Base-by-base conservation (phyloP, 2,888 invertebrate species). In the Subacronicta megacephala region DNA sequence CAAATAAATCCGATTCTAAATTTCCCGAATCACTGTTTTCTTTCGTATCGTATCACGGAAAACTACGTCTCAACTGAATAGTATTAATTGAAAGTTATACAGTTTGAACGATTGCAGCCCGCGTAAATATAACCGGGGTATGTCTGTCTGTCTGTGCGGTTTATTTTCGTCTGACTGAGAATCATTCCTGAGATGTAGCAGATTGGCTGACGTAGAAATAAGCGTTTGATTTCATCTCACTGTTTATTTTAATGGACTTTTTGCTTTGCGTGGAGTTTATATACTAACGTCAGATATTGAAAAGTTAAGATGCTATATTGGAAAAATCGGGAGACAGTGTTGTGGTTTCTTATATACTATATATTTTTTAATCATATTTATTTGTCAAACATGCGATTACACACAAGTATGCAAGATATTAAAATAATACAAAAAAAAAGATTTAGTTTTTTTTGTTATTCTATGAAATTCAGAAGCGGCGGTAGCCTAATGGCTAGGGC, bases 91-190 rank as follows among this genome's bases (percentile, higher is more conserved):
- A 54, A 63, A 38, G 33, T 52, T 43, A 20, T 62, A 45, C 69
- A 53, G 36, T 53, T 60, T 63, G 77, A 72, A 60, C 54, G 74
- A 72, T 72, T 54, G 51, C 56, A 62, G 45, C 43, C 35, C 49
- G 59, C 62, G 55, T 70, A 77, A 72, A 78, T 77, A 74, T 75
- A 75, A 64, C 65, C 47, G 59, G 53, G 46, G 50, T 50, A 49
- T 44, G 69, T 58, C 56, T 49, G 73, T 72, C 77, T 66, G 80
- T 74, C 65, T 45, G 62, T 69, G 45, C 36, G 35, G 78, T 76
- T 79, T 82, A 81, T 81, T 81, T 82, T 61, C 71, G 83, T 81
- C 81, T 82, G 77, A 68, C 49, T 9, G 38, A 35, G 45, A 57
- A 63, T 53, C 63, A 62, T 72, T 53, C 62, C 45, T 60, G 68